Evolutionary conservation across 2,113 vertebrate species (phyloP).

Genomic region (Romanogobio albipinnatus): DNA sequence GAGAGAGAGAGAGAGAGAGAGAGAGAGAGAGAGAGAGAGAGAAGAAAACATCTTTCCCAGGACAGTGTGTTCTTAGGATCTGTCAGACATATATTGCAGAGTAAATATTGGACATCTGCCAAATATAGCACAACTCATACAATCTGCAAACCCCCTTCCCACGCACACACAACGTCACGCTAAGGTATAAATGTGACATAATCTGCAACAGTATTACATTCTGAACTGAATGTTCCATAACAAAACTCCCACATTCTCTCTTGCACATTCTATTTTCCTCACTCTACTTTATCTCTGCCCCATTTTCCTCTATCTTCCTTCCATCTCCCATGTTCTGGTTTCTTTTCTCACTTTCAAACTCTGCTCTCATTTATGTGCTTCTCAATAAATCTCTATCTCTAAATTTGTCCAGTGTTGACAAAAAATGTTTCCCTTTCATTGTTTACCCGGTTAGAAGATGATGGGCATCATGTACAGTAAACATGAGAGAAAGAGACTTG

Average conservation of each 20-base stretch:
- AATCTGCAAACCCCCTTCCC: slow-evolving; percentile 4
- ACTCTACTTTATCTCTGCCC: background rate
- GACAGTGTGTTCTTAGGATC: slow-evolving; percentile 52
- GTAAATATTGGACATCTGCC: slow-evolving; percentile 55
- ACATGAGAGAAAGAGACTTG: background rate
- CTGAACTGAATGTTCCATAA: background rate
- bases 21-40: background rate
- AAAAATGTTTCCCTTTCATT: background rate
- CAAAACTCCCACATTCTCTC: background rate
- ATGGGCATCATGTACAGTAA: background rate
- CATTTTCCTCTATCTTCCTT: background rate
- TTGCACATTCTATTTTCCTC: background rate
- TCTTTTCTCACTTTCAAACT: background rate
- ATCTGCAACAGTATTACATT: slow-evolving; percentile 1
- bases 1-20: background rate
- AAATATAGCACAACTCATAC: slow-evolving; percentile 17
- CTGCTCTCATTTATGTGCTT: background rate
- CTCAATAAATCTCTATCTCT: background rate
- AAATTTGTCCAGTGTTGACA: background rate
- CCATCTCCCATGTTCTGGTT: background rate
- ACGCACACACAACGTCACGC: slow-evolving; percentile 25
- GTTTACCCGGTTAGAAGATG: background rate
- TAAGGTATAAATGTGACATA: slow-evolving; percentile 11
- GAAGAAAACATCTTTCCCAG: background rate
- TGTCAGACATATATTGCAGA: slow-evolving; percentile 54